Base-by-base conservation (phyloP, 2,888 invertebrate species). In the Euplagia quadripunctaria region DNA sequence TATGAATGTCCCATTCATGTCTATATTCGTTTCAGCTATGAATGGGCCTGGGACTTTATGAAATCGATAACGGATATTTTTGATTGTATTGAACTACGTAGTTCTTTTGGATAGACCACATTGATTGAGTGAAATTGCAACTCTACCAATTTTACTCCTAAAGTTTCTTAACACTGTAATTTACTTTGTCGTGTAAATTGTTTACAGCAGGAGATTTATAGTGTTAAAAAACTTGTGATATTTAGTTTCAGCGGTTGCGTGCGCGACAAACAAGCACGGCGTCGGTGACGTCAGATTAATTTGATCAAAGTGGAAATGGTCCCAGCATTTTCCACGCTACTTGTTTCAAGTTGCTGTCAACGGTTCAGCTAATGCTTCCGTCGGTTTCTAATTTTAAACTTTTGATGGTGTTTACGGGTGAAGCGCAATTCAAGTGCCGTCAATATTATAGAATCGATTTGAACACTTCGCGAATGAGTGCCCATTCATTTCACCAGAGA, bases 311-410 rank as follows among this genome's bases (percentile, higher is more conserved):
- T 91, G 89, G 89, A 93, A 94, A 93, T 88, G 89, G 87, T 87
- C 84, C 85, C 84, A 87, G 87, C 90, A 89, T 92, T 94, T 94
- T 94, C 93, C 92, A 90, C 90, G 91, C 90, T 90, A 91, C 91
- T 93, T 92, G 93, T 91, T 91, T 88, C 92, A 87, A 91, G 89
- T 90, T 88, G 91, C 94, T 94, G 94, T 95, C 95, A 94, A 91
- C 95, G 88, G 88, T 86, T 89, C 90, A 78, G 89, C 94, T 95
- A 95, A 95, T 95, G 95, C 93, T 94, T 95, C 94, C 94, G 94
- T 90, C 89, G 90, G 88, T 80, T 90, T 92, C 93, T 91, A 92
- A 93, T 93, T 94, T 93, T 92, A 93, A 94, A 94, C 93, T 94
- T 94, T 91, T 92, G 93, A 94, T 93, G 91, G 89, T 92, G 92